Base-by-base conservation (phyloP, 1,140 invertebrate species). In the Anadara kagoshimensis region DNA sequence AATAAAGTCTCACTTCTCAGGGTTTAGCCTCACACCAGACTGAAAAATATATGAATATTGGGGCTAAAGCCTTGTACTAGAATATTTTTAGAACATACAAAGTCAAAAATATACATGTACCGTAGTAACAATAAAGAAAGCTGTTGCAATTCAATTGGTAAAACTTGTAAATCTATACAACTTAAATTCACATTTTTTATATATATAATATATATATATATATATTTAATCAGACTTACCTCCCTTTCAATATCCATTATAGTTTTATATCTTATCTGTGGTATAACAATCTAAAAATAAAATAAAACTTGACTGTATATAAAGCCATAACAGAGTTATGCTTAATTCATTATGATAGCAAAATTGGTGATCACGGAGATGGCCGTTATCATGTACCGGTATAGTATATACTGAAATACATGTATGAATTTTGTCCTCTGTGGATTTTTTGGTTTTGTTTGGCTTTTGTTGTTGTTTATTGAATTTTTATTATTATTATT, bases 271-370 rank as follows among this genome's bases (percentile, higher is more conserved):
- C 41, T n/a, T 1, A 62, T 62, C n/a, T 62, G 18, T 62, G 59
- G 59, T 45, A 62, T 62, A 20, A 20, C 22, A 45, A 62, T 62
- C 59, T 62, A 18, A 20, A 62, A 62, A 20, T 22, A 49, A 18
- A 49, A 49, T 49, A 49, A 49, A 49, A n/a, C 3, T 14, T 18
- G n/a, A 49, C 10, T n/a, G 10, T n/a, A 4, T 49, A 49, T 18
- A 49, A 10, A 10, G 16, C 8, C 8, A 47, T 16, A 47, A 16
- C 45, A 10, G 16, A 47, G 16, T 47, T 47, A 10, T 47, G 45
- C 8, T 47, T 47, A 16, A 10, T 8, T 10, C 16, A 10, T 10
- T 10, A 47, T n/a, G n/a, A n/a, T n/a, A n/a, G n/a, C n/a, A n/a
- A n/a, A n/a, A n/a, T n/a, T n/a, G n/a, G n/a, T n/a, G 8, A 47